Base-by-base conservation (phyloP, 2,888 invertebrate genomes). In the Phortica okadai region DNA sequence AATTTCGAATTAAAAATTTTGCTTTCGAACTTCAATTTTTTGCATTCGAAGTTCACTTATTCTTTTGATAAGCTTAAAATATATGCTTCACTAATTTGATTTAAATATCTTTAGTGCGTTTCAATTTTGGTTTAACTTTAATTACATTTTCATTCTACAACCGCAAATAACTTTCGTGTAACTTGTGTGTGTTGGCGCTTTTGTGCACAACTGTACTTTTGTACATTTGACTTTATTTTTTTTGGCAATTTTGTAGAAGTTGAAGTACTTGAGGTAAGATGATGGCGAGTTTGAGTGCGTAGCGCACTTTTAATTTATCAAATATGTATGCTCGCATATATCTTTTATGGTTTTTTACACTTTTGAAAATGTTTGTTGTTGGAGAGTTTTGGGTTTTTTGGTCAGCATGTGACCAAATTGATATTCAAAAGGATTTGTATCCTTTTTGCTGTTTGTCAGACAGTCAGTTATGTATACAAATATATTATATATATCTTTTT, bases 331-430 rank as follows among this genome's bases (percentile, higher is more conserved):
- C 76, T 75, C 76, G 67, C 45, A 67, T 77, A 76, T 74, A 54
- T 10, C 42, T 74, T 74, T 74, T 74, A 66, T 74, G 74, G 14
- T 44, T 74, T 74, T 74, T 62, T 74, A 50, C 41, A 64, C 42
- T 72, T 50, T 54, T 25, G 50, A 33, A 14, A 21, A 50, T 16
- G 41, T 44, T 44, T 16, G 50, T 10, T 54, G 41, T 41, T 16
- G 6, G 25, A 6, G 42, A 80, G 72, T 74, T 74, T 50, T 73
- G 73, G 42, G 7, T 80, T 86, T 85, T 83, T 84, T 87, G 84
- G 73, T 73, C 77, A 87, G 84, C 85, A 87, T 85, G 87, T 85
- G 87, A 86, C 86, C 85, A 85, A 87, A 85, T 85, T 85, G 85
- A 87, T 88, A 87, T 85, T 85, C 86, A 85, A 85, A 87, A 83